phyloP scores from a whole-genome alignment of 2,888 invertebrate genomes.

The Osmoderma eremita region DNA sequence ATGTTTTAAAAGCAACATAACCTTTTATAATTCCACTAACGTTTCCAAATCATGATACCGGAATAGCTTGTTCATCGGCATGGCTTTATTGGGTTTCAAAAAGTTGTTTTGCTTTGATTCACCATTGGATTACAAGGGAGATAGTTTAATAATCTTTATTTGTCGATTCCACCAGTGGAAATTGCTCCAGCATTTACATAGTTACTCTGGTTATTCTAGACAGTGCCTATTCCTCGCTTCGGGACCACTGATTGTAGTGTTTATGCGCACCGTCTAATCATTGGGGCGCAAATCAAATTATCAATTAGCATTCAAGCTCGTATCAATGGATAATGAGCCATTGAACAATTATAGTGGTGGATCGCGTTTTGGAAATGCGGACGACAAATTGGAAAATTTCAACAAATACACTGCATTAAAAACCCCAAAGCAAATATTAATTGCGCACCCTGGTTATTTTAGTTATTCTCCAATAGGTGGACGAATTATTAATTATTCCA shows the following conservation, averaged over 20 bases:
- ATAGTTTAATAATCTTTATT: no score
- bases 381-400: constrained; percentile 43
- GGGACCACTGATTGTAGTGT: background rate
- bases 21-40: no score
- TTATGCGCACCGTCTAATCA: constrained; percentile 53
- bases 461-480: constrained; percentile 5
- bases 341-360: constrained; percentile 54
- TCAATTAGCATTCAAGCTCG: constrained; percentile 62
- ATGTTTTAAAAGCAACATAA: no score
- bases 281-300: constrained; percentile 61
- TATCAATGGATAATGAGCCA: constrained; percentile 61
- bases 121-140: no score
- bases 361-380: constrained; percentile 38
- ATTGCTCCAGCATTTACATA: background rate
- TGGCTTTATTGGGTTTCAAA: no score
- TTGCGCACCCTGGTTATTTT: constrained; percentile 18
- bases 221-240: background rate
- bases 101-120: no score
- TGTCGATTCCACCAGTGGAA: background rate
- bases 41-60: no score
- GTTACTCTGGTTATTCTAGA: constrained; percentile 11
- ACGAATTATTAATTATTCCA: constrained; percentile 4
- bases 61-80: no score
- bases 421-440: constrained; percentile 20
- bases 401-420: constrained; percentile 32